phyloP scores from a whole-genome alignment of 2,113 vertebrate genomes.

The Scolopax mira region DNA sequence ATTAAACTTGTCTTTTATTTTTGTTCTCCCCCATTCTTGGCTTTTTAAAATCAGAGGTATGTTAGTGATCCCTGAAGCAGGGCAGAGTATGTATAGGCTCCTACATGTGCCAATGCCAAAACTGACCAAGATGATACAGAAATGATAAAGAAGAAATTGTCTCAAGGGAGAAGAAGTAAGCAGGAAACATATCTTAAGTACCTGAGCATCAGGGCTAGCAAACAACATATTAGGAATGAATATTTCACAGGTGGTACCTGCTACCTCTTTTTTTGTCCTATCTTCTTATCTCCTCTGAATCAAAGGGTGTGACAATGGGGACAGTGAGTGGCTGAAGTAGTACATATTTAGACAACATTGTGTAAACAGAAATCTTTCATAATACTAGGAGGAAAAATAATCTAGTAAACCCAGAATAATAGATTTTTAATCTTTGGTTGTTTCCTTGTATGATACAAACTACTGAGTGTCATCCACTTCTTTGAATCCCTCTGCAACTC shows the following conservation, averaged over 20 bases:
- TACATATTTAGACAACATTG: not conserved
- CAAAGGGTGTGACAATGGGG: not conserved
- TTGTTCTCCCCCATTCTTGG: not conserved
- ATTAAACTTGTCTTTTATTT: not conserved
- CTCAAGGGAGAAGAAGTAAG: not conserved
- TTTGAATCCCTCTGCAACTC: not conserved
- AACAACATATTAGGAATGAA: not conserved
- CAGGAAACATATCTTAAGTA: not conserved
- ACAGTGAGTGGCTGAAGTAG: not conserved
- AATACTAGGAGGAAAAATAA: conserved; percentile 1
- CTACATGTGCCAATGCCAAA: not conserved
- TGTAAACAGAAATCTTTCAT: conserved; percentile 11
- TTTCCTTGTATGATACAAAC: conserved; percentile 34
- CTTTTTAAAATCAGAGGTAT: not conserved
- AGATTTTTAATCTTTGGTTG: conserved; percentile 26
- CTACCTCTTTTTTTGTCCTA: not conserved
- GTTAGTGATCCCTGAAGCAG: not conserved
- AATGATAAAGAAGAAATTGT: not conserved
- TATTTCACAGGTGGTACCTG: not conserved
- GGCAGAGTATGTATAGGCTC: not conserved
- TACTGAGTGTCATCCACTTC: not conserved
- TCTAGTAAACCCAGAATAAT: conserved; percentile 13
- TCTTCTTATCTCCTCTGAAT: not conserved
- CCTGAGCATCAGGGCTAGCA: not conserved
- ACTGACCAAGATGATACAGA: not conserved